Evolutionary conservation across 2,113 vertebrate species (phyloP).

Genomic region (Megalops atlanticus): DNA sequence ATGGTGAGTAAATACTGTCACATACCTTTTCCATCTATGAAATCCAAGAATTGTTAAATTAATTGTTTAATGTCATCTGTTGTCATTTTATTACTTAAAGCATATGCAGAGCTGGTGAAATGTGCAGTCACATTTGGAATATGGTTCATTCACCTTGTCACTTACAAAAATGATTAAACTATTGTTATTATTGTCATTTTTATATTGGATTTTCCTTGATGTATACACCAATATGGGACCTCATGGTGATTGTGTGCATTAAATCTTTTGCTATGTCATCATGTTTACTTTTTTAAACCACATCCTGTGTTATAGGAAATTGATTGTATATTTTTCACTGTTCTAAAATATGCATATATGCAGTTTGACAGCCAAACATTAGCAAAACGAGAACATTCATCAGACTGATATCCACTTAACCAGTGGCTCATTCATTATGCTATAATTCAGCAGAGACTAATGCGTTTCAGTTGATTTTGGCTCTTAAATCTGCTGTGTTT

Average conservation of each 20-base stretch:
- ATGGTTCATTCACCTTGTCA: background rate
- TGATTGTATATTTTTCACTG: background rate
- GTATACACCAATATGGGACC: background rate
- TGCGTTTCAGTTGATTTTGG: background rate
- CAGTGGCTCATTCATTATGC: background rate
- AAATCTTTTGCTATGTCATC: background rate
- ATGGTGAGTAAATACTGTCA: conserved; percentile 73
- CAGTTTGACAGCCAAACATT: background rate
- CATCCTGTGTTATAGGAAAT: background rate
- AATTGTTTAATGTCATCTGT: background rate
- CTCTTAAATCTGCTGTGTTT: background rate
- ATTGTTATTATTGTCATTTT: background rate
- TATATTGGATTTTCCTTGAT: background rate
- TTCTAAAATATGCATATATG: background rate
- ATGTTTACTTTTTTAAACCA: background rate
- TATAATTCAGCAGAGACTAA: background rate
- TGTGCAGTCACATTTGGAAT: background rate
- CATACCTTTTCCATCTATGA: background rate
- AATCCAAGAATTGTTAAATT: background rate
- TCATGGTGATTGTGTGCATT: background rate
- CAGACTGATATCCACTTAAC: background rate
- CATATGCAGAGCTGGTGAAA: background rate
- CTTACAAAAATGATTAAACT: background rate
- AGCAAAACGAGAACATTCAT: background rate
- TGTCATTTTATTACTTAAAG: too few species aligned